Conservation (phyloP, 2,113 vertebrate genomes). For the Mastomys natalensis region DNA sequence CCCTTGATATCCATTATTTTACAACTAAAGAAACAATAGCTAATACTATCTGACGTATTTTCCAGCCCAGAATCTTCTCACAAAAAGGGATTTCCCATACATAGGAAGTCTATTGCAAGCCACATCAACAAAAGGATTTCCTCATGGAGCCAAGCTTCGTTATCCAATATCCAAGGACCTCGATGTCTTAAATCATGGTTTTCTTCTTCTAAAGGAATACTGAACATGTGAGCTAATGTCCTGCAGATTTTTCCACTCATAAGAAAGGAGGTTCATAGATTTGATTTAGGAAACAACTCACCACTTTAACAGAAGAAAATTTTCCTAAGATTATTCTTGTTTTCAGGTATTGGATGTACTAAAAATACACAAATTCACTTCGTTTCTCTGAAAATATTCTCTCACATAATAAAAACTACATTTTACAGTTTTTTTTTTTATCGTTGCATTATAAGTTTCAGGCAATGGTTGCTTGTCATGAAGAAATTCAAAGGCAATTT, state of each 20-base stretch:
- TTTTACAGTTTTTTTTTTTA: background rate
- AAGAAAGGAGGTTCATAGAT: background rate
- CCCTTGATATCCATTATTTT: background rate
- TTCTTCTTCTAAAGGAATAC: background rate
- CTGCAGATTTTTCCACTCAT: background rate
- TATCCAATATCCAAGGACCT: background rate
- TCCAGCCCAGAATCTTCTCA: background rate
- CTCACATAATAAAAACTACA: background rate
- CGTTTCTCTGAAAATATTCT: constrained; percentile 7
- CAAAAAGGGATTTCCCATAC: background rate
- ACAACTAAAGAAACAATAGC: background rate
- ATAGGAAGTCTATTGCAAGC: background rate
- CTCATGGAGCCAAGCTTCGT: background rate
- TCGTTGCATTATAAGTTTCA: background rate
- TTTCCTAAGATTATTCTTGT: background rate
- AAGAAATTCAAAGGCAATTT: background rate
- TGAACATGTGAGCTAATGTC: background rate
- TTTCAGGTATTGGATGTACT: background rate
- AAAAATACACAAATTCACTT: background rate
- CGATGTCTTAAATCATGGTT: background rate
- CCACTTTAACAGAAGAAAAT: constrained; percentile 3
- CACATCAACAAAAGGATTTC: background rate
- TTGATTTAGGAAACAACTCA: background rate
- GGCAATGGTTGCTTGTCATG: background rate
- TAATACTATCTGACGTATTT: background rate